Conservation (phyloP, 1,140 invertebrate genomes). For the Psix sp. region DNA sequence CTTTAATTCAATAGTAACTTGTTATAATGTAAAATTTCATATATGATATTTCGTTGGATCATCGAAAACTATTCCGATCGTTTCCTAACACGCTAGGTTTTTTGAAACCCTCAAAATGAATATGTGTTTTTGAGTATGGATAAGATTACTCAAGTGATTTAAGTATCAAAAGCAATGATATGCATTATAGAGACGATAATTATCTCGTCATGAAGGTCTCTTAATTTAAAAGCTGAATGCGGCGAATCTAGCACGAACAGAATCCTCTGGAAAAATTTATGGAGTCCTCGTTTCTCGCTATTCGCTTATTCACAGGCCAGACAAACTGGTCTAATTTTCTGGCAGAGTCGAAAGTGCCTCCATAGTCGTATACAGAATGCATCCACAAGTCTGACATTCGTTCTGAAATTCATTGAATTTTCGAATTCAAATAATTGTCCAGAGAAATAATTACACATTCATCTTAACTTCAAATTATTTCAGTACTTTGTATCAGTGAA, state of each 20-base stretch:
- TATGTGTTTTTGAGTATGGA: conserved; percentile 15
- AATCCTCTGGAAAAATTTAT: conserved; percentile 62
- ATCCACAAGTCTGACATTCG: conserved; percentile 45
- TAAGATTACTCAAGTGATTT: conserved; percentile 39
- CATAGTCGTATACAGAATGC: conserved; percentile 51
- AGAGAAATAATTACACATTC: conserved; percentile 15
- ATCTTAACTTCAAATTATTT: too few relatives aligned
- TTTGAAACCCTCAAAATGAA: conserved; percentile 32
- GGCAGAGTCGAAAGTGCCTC: conserved; percentile 52
- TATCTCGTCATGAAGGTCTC: conserved; percentile 62
- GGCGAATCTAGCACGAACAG: conserved; percentile 60
- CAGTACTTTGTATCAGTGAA: too few relatives aligned
- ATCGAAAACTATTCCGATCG: conserved; percentile 14
- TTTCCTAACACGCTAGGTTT: conserved; percentile 1
- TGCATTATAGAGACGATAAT: conserved; percentile 53
- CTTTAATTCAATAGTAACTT: neutral
- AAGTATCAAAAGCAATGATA: conserved; percentile 39
- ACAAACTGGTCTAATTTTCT: conserved; percentile 63
- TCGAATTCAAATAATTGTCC: conserved; percentile 42
- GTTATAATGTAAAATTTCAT: neutral
- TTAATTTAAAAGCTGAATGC: conserved; percentile 64
- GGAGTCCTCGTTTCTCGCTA: conserved; percentile 58
- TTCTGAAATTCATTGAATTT: conserved; percentile 41
- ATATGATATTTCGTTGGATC: too few relatives aligned
- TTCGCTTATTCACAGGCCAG: conserved; percentile 59